A percentile compares a stretch with the other conserved stretches of the same genome.
Conservation (phyloP, 1,140 invertebrate species). For the Pectinophora gossypiella region DNA sequence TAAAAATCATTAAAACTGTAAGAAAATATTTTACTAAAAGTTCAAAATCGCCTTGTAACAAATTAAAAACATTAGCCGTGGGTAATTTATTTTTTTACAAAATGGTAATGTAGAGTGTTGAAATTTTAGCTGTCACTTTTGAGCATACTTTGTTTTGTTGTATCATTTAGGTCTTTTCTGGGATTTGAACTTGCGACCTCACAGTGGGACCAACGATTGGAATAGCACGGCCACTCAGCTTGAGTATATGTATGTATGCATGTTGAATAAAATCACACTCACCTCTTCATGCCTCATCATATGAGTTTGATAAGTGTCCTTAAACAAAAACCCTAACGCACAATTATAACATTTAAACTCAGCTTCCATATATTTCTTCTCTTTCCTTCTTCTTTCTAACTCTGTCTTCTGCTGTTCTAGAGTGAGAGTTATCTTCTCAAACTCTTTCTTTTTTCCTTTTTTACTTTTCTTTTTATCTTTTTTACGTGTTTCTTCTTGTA, state of each 20-base stretch:
- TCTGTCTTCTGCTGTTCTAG: constrained; percentile 60
- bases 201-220: no score
- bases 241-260: neutral
- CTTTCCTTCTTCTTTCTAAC: constrained; percentile 51
- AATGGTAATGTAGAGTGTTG: no score
- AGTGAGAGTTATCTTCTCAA: constrained; percentile 40
- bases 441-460: constrained; percentile 32
- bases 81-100: no score
- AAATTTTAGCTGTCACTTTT: no score
- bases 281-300: constrained; percentile 72
- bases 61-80: no score
- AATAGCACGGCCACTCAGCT: no score
- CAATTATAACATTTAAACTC: constrained; percentile 66
- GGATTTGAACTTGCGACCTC: no score
- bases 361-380: constrained; percentile 56
- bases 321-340: constrained; percentile 57
- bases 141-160: no score
- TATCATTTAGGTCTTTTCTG: no score
- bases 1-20: no score
- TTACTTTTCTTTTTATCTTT: constrained; percentile 15
- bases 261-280: constrained; percentile 4
- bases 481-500: neutral
- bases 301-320: constrained; percentile 61
- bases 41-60: no score
- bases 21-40: no score